phyloP scores from a whole-genome alignment of 1,140 invertebrate genomes.

The Pseudomyrmex dendroicus region DNA sequence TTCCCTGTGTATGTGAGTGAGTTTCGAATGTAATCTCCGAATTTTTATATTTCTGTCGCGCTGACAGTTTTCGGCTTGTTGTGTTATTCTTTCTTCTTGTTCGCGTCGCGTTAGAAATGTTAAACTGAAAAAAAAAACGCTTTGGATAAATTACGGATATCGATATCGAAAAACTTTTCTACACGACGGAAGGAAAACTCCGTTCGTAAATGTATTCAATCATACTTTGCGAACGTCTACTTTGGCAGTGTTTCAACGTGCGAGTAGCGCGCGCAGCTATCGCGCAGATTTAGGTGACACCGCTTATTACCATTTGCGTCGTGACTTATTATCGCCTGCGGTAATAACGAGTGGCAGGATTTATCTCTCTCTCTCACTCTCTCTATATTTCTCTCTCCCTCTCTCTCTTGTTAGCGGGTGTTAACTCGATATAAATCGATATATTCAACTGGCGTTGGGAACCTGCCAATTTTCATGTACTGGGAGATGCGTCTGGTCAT shows the following conservation, averaged over 20 bases:
- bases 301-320: constrained; percentile 45
- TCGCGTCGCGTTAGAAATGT: background rate
- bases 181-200: background rate
- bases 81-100: background rate
- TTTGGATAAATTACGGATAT: background rate
- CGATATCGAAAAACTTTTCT: constrained; percentile 18
- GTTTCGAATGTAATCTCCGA: background rate
- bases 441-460: constrained; percentile 16
- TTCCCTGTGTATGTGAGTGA: too few relatives aligned
- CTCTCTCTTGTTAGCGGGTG: background rate
- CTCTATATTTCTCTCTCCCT: too few relatives aligned
- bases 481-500: background rate
- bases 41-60: background rate
- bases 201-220: constrained; percentile 18
- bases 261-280: background rate
- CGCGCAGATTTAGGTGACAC: constrained; percentile 9
- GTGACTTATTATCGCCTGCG: constrained; percentile 50
- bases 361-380: constrained; percentile 3
- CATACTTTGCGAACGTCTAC: constrained; percentile 24
- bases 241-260: constrained; percentile 7
- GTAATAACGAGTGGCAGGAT: constrained; percentile 32
- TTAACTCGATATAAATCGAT: constrained; percentile 53
- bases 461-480: constrained; percentile 16
- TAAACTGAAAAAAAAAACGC: background rate
- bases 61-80: background rate